Percentiles rank a stretch among this genome's conserved stretches.
Conservation (phyloP, 2,797 vertebrate genomes). For the Mallotus villosus region DNA sequence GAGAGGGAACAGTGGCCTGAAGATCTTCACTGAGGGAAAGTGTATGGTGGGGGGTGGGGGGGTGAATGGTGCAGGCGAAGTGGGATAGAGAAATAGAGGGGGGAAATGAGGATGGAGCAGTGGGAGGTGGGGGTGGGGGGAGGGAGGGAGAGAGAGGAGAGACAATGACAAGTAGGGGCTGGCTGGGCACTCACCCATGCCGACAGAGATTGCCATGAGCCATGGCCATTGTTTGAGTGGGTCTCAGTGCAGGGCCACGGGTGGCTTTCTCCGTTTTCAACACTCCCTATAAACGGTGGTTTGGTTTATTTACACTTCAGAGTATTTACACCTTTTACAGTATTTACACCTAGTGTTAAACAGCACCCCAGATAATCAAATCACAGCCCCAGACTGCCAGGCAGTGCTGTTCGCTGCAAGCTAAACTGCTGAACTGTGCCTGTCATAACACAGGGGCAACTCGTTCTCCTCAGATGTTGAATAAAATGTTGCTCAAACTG, state of each 20-base stretch:
- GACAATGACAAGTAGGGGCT: conserved; percentile 80
- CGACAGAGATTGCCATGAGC: conserved; percentile 80
- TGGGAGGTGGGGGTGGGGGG: conserved; percentile 17
- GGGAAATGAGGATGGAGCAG: conserved; percentile 52
- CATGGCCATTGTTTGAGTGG: conserved; percentile 77
- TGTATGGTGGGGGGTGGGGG: conserved; percentile 29
- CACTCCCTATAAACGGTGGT: conserved; percentile 71
- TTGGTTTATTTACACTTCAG: conserved; percentile 75
- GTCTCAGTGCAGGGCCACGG: conserved; percentile 67
- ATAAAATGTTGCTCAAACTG: conserved; percentile 68
- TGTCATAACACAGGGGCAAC: conserved; percentile 70
- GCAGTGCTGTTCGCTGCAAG: conserved; percentile 62
- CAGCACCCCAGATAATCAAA: conserved; percentile 67
- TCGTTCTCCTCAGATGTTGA: conserved; percentile 66
- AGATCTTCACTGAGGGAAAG: conserved; percentile 67
- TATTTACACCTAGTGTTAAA: conserved; percentile 77
- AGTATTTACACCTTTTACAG: conserved; percentile 76
- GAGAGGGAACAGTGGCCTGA: conserved; percentile 70
- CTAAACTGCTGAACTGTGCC: conserved; percentile 52
- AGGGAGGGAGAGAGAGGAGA: conserved; percentile 61
- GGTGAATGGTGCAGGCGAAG: conserved; percentile 56
- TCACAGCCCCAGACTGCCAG: conserved; percentile 68
- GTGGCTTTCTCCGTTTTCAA: conserved; percentile 65
- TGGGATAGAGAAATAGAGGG: conserved; percentile 72
- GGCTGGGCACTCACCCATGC: conserved; percentile 79